Conservation (phyloP, 2,888 invertebrate genomes). For the Perithous albicinctus region DNA sequence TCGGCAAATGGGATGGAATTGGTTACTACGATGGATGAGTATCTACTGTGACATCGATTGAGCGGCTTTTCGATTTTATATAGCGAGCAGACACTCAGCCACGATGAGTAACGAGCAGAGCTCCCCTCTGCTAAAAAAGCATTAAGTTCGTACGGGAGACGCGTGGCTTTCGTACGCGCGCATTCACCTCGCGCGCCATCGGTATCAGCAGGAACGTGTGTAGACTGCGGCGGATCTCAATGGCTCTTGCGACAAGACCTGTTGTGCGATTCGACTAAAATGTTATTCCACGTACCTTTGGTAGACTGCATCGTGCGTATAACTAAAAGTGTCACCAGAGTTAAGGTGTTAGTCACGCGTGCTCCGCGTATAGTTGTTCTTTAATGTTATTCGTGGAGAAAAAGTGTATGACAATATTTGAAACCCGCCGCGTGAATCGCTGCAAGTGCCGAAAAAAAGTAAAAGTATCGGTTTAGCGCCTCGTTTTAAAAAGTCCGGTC, state of each 20-base stretch:
- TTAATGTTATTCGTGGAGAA: not conserved
- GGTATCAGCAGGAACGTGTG: not conserved
- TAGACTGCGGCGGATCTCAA: constrained; percentile 7
- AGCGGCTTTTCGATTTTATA: constrained; percentile 80
- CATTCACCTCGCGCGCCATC: constrained; percentile 10
- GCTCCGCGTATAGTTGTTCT: not conserved
- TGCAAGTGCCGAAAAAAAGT: too few species aligned
- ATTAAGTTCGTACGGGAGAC: not conserved
- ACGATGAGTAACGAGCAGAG: constrained; percentile 1
- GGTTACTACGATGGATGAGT: constrained; percentile 17
- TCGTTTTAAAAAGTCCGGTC: too few species aligned
- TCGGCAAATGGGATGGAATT: constrained; percentile 17
- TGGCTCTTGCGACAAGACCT: constrained; percentile 12
- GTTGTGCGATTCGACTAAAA: not conserved
- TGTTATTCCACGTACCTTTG: constrained; percentile 20
- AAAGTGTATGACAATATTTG: too few species aligned
- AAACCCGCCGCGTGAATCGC: too few species aligned
- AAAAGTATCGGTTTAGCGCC: too few species aligned
- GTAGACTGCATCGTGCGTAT: not conserved
- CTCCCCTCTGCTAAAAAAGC: constrained; percentile 19
- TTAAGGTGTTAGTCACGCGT: constrained; percentile 1
- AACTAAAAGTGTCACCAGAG: constrained; percentile 1
- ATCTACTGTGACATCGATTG: constrained; percentile 76
- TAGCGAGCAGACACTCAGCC: constrained; percentile 46
- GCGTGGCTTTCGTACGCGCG: not conserved